These are phyloP conservation scores for Neopelma chrysocephalum DNA, from an alignment of 2,797 vertebrate species.

Conservation along the genomic window DNA sequence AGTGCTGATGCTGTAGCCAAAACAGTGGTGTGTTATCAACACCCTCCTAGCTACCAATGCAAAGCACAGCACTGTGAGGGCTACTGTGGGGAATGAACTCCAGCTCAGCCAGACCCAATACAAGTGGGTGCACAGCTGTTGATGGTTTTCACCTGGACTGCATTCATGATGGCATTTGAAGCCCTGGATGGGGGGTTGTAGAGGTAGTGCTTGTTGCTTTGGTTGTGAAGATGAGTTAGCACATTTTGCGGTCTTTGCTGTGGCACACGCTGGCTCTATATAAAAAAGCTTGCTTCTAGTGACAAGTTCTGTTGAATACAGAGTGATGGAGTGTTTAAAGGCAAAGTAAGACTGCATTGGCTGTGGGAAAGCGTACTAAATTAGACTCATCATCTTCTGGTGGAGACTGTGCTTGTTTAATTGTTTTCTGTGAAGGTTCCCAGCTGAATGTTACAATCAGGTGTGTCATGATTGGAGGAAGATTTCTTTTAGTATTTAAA, in stretches of 20 bases:
- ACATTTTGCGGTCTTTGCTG: neutral
- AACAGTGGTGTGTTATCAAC: too few species aligned
- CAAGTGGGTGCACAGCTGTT: neutral
- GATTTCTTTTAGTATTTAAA: neutral
- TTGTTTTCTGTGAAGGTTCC: neutral
- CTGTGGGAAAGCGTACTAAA: neutral
- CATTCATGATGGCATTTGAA: neutral
- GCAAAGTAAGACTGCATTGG: neutral
- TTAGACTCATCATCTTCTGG: neutral
- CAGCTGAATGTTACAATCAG: neutral
- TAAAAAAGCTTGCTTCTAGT: neutral
- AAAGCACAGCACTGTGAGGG: too few species aligned
- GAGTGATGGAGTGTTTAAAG: neutral
- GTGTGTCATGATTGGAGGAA: neutral
- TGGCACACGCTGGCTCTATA: rapidly evolving
- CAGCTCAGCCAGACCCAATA: too few species aligned
- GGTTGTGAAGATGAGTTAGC: neutral
- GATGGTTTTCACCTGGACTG: neutral
- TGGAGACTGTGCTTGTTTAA: neutral
- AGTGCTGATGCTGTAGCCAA: too few species aligned
- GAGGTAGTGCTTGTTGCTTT: neutral
- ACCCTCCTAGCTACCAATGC: too few species aligned
- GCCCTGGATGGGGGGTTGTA: neutral
- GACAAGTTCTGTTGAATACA: neutral
- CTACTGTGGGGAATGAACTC: too few species aligned